Evolutionary conservation across 2,113 vertebrate species (phyloP), one percentile per base, ranked within the genome.

Genomic region (Dipodomys merriami): DNA sequence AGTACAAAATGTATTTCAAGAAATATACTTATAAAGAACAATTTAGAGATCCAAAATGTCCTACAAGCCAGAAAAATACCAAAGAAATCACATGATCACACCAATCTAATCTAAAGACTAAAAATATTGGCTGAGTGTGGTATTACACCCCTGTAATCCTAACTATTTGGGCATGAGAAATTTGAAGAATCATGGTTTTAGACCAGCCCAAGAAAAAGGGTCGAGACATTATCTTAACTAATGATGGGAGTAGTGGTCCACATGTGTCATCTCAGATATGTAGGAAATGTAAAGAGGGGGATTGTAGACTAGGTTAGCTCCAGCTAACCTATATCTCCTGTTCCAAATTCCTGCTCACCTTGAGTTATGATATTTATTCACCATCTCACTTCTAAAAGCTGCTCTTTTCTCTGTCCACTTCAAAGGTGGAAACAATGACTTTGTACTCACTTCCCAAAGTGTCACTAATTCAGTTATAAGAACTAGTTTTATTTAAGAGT

Each of bases 61-160:
- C 35, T 67, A 80, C 39, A 71, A 12, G 39, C 7, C 2, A 30
- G 12, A 23, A 71, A 76, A 91, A 76, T 81, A 49, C 22, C 19
- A 90, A 84, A 12, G 80, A 71, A 72, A n/a, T 90, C 30, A 86
- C 35, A 64, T 16, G 69, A 15, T 65, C 22, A 94, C 73, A n/a
- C 1, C 79, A 35, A 74, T 53, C 74, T 69, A 49, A 33, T 53
- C 35, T 25, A 83, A 76, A 84, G 16, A 72, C 13, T 27, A 29
- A 83, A 60, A 89, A 7, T 3, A 57, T 16, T 57, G 53, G 12
- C 53, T 53, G 12, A 2, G 49, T 53, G 49, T 53, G 49, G 49
- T 53, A 53, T 11, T 53, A 53, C 49, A 53, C 49, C 49, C 49
- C 39, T 53, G 49, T 53, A 53, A 53, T 53, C 49, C 49, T 53